These are phyloP conservation scores for Narcine bancroftii DNA, from an alignment of 2,113 vertebrate genomes.

Conservation along the genomic window DNA sequence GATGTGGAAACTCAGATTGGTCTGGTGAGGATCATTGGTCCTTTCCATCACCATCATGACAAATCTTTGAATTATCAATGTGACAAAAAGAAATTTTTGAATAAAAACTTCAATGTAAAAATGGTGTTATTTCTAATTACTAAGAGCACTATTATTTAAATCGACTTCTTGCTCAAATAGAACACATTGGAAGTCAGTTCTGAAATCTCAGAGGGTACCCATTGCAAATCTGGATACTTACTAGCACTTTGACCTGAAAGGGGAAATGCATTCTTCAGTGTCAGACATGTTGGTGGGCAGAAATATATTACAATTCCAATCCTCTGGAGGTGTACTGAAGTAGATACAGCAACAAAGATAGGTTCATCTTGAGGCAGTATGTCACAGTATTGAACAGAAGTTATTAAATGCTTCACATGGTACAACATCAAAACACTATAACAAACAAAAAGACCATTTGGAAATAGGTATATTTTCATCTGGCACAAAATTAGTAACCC, in stretches of 20 bases:
- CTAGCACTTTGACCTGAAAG: not conserved
- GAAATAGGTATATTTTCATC: not conserved
- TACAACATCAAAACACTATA: not conserved
- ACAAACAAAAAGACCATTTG: not conserved
- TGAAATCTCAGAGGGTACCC: not conserved
- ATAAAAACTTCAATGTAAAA: not conserved
- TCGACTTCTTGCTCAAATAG: not conserved
- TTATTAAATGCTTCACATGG: too few species aligned
- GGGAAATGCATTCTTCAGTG: not conserved
- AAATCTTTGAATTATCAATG: not conserved
- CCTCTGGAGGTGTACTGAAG: not conserved
- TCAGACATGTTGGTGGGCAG: not conserved
- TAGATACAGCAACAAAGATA: not conserved
- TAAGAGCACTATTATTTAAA: not conserved
- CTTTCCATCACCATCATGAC: conserved; percentile 10
- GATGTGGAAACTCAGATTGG: not conserved
- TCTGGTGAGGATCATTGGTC: not conserved
- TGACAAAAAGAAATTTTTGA: not conserved
- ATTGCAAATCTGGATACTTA: not conserved
- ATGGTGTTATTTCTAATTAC: not conserved
- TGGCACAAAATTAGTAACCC: not conserved
- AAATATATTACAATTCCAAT: not conserved
- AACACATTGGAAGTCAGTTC: not conserved
- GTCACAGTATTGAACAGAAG: not conserved
- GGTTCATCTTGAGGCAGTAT: not conserved